These are phyloP conservation scores for Gobio occitaniae DNA, from an alignment of 2,797 vertebrate species.

Conservation along the genomic window DNA sequence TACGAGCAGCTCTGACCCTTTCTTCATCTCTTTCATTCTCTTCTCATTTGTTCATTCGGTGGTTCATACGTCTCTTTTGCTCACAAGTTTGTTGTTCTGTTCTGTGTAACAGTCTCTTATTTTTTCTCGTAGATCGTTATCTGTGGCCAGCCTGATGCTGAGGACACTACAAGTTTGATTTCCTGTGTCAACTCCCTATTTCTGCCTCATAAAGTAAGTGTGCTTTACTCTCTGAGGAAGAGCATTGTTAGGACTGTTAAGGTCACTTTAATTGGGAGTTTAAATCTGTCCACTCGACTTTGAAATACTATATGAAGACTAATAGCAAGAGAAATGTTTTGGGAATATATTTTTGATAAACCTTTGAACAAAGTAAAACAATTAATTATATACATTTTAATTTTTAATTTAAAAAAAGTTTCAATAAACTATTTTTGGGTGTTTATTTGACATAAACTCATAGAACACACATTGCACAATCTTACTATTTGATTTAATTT, in stretches of 20 bases:
- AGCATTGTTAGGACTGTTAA: neutral
- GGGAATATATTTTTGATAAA: neutral
- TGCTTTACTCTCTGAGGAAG: neutral
- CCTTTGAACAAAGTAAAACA: neutral
- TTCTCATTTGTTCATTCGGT: slow-evolving; percentile 46
- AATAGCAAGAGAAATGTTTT: neutral
- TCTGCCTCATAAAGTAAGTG: slow-evolving; percentile 87
- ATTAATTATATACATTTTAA: neutral
- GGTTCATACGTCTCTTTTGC: neutral
- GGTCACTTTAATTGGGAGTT: slow-evolving; percentile 20
- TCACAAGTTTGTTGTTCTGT: neutral
- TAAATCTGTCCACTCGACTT: neutral
- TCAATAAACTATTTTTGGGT: too few species aligned
- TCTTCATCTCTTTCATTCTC: slow-evolving; percentile 56
- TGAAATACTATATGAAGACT: neutral
- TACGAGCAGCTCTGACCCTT: slow-evolving; percentile 62
- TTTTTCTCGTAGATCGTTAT: slow-evolving; percentile 85
- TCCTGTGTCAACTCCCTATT: slow-evolving; percentile 82
- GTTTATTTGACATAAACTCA: neutral
- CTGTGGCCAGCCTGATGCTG: slow-evolving; percentile 84
- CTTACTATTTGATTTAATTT: neutral
- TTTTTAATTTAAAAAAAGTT: neutral
- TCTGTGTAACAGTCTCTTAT: neutral
- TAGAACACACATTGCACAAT: neutral
- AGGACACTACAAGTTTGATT: slow-evolving; percentile 85